Evolutionary conservation across 2,888 invertebrate genomes (phyloP), one percentile per base, ranked within the genome.

Genomic region (Phrixothrix hirtus): DNA sequence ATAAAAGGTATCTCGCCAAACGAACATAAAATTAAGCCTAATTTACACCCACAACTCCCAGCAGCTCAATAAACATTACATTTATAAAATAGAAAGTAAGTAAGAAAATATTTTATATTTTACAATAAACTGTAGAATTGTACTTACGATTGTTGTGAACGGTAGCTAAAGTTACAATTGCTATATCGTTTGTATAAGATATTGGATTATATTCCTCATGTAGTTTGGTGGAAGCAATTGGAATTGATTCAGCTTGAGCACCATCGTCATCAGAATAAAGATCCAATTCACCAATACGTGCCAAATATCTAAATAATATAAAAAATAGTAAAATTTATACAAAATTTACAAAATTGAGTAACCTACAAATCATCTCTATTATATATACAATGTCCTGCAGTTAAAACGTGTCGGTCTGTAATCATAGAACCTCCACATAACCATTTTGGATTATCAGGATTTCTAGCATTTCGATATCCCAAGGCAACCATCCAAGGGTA

Each of bases 401-500:
- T 93, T 3, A 94, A 69, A 0, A 93, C 80, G 69, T 92, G 90
- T 0, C 79, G 76, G 1, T 79, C 66, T 6, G 83, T 82, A 60
- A 91, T 80, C 11, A 91, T 75, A 10, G 85, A 81, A 1, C 88
- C 90, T 0, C 92, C 93, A 77, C 79, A 82, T 43, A 76, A 67
- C 77, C 70, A 81, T 73, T 58, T 72, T 39, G 69, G 78, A 60
- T 65, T 66, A 10, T 66, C 75, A 16, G 75, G 74, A 63, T 76
- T 74, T 46, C 71, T 74, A 2, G 52, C 34, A 29, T 77, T 76
- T 55, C 76, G 79, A 69, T 88, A 92, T 0, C 90, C 92, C 26
- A 92, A 75, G 1, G 86, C 81, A 0, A 84, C 84, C 61, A 89
- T 81, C 90, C 91, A 92, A 0, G 92, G 92, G 83, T 89, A 91